Evolutionary conservation across 2,113 vertebrate genomes (phyloP).

Genomic region (Nibea coibor): DNA sequence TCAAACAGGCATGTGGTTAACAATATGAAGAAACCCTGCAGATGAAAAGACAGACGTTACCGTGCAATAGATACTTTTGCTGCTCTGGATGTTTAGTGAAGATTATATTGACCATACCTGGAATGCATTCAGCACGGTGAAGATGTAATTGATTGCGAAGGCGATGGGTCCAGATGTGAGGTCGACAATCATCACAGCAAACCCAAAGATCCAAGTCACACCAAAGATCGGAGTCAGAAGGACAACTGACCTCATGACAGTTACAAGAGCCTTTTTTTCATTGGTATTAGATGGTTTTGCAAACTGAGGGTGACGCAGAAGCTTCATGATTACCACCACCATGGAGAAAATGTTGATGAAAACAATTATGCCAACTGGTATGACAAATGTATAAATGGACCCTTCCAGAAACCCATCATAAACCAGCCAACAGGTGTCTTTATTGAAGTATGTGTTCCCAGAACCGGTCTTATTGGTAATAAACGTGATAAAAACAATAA

Average conservation of each 20-base stretch:
- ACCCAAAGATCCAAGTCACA: conserved; percentile 83
- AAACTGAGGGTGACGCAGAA: conserved; percentile 79
- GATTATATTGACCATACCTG: conserved; percentile 74
- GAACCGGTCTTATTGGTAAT: conserved; percentile 68
- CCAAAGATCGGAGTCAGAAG: conserved; percentile 84
- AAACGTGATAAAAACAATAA: conserved; percentile 85
- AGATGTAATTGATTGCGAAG: conserved; percentile 70
- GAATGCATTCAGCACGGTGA: conserved; percentile 79
- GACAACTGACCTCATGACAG: conserved; percentile 78
- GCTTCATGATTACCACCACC: conserved; percentile 88
- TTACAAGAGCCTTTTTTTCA: conserved; percentile 70
- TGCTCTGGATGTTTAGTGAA: neutral
- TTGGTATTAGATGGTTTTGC: neutral
- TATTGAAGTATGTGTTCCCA: conserved; percentile 72
- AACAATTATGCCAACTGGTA: conserved; percentile 88
- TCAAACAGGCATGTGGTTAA: conserved; percentile 79
- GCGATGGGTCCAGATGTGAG: neutral
- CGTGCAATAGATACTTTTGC: neutral
- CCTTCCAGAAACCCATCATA: conserved; percentile 77
- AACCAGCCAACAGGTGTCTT: conserved; percentile 86
- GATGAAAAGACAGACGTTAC: conserved; percentile 20
- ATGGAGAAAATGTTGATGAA: conserved; percentile 87
- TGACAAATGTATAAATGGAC: conserved; percentile 86
- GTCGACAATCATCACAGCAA: conserved; percentile 63
- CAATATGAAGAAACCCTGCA: conserved; percentile 85